Evolutionary conservation across 1,140 invertebrate species (phyloP).

Genomic region (Panagrolaimus sp.): DNA sequence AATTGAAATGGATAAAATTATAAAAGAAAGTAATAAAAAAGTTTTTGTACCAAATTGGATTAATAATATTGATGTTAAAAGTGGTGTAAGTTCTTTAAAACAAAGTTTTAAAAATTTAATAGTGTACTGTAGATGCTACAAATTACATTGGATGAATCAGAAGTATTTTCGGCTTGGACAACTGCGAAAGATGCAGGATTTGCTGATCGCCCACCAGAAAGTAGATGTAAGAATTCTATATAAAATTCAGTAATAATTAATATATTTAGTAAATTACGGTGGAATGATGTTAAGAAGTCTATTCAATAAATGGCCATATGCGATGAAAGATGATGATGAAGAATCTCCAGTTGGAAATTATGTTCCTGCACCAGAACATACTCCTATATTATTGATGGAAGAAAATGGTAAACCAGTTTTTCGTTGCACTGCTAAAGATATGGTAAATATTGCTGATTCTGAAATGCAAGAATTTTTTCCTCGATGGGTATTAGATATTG

Average conservation of each 20-base stretch:
- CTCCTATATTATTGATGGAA: constrained; percentile 93
- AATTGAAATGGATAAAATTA: constrained; percentile 83
- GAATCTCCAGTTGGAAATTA: constrained; percentile 69
- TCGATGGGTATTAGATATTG: constrained; percentile 78
- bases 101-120: background rate
- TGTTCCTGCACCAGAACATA: constrained; percentile 87
- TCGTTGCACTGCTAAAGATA: constrained; percentile 80
- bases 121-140: constrained; percentile 74
- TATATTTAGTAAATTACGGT: constrained; percentile 80
- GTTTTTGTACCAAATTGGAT: constrained; percentile 99
- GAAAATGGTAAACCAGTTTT: constrained; percentile 86
- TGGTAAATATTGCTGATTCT: constrained; percentile 87
- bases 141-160: constrained; percentile 93
- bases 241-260: constrained; percentile 17
- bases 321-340: constrained; percentile 56
- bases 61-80: constrained; percentile 88
- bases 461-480: constrained; percentile 85
- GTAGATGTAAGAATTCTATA: constrained; percentile 67
- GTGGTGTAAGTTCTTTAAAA: constrained; percentile 72
- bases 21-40: constrained; percentile 82
- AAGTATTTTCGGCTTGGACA: constrained; percentile 96
- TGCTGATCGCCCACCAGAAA: constrained; percentile 73
- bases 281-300: constrained; percentile 84
- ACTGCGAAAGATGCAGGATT: constrained; percentile 88
- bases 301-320: constrained; percentile 85